phyloP scores from a whole-genome alignment of 2,797 vertebrate genomes.

The Acanthiza pusilla region DNA sequence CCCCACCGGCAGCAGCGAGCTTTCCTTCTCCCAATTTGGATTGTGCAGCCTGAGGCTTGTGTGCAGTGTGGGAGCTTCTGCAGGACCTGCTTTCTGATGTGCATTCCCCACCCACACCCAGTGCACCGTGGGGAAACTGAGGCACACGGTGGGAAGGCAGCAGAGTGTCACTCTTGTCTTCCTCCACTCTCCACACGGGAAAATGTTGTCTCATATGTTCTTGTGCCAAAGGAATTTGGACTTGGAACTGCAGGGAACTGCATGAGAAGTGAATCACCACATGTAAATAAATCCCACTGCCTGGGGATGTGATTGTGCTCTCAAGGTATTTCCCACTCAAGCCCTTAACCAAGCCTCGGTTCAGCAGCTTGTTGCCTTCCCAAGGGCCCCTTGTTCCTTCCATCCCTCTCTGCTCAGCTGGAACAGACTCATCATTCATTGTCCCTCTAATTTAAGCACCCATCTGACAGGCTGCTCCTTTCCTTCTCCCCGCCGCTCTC shows the following conservation, averaged over 20 bases:
- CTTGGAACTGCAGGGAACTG: background rate
- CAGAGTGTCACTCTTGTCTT: background rate
- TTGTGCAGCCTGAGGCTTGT: background rate
- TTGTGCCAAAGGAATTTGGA: background rate
- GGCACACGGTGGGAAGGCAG: background rate
- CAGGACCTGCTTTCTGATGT: background rate
- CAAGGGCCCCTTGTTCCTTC: background rate
- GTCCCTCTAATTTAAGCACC: conserved; percentile 16
- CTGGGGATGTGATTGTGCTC: background rate
- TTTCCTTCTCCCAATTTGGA: background rate
- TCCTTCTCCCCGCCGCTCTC: background rate
- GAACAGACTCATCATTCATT: conserved; percentile 23
- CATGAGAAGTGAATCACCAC: background rate
- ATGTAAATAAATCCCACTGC: background rate
- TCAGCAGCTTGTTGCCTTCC: background rate
- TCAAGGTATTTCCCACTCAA: background rate
- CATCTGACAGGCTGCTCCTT: background rate
- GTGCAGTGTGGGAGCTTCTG: background rate
- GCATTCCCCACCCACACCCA: background rate
- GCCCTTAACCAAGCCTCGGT: background rate
- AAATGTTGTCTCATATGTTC: accelerated
- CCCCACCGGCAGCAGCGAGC: background rate
- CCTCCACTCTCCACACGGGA: accelerated
- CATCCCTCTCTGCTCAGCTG: background rate
- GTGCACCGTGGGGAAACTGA: background rate